Evolutionary conservation across 35 echinoderm and acorn worm genomes (phyloP).

Genomic region (Ophioderma brevispina): DNA sequence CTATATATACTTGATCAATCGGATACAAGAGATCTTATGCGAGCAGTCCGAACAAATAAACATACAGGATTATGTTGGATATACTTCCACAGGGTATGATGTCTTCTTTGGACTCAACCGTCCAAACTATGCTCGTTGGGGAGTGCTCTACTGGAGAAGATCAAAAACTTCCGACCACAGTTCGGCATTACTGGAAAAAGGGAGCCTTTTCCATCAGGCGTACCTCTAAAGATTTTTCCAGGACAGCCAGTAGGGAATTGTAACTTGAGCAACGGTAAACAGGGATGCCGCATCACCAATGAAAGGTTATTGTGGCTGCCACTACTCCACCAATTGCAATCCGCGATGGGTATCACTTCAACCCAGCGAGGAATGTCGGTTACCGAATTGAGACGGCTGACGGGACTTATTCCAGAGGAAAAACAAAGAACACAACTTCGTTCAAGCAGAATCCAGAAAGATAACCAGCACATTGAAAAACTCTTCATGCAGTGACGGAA

Average conservation of each 20-base stretch:
- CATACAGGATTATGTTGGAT: conserved; percentile 42
- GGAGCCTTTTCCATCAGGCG: conserved; percentile 74
- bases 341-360: conserved; percentile 63
- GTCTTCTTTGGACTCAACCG: conserved; percentile 80
- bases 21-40: conserved; percentile 50
- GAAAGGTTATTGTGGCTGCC: conserved; percentile 59
- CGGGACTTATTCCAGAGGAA: conserved; percentile 8
- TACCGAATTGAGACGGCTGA: conserved; percentile 40
- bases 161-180: too few species aligned
- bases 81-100: conserved; percentile 28
- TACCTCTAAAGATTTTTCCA: conserved; percentile 29
- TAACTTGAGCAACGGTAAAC: conserved; percentile 74
- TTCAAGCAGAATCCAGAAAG: conserved; percentile 43
- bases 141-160: conserved; percentile 60
- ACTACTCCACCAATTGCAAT: conserved; percentile 44
- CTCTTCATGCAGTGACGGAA: not conserved
- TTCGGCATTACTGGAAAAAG: conserved; percentile 24
- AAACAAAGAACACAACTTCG: conserved; percentile 30
- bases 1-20: conserved; percentile 76
- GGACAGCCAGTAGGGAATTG: conserved; percentile 60
- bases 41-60: conserved; percentile 37
- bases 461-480: conserved; percentile 19
- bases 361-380: conserved; percentile 68
- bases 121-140: conserved; percentile 81
- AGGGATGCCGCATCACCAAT: conserved; percentile 80